Evolutionary conservation across 2,888 invertebrate species (phyloP), one percentile per base, ranked within the genome.

Genomic region (Leptinotarsa peninsularis): DNA sequence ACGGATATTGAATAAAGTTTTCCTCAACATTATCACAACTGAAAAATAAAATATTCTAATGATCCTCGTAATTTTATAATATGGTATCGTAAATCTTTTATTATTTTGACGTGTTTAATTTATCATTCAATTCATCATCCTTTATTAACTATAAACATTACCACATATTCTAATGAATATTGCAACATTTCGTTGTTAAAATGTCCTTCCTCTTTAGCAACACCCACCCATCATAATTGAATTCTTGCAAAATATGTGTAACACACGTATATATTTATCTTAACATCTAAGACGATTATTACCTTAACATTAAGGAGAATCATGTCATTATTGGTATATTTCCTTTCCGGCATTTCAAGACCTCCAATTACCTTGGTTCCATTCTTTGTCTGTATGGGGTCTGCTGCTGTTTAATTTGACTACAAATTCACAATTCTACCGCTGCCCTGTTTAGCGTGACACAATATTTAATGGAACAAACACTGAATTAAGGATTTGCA

Each of bases 331-430:
- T 81, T 81, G 80, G 79, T 75, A 77, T 78, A 81, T 79, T 75
- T 81, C 81, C 79, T 77, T 78, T 80, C 76, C 80, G 73, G 78
- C 75, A 76, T 78, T 76, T 76, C 74, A 72, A 71, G 68, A 76
- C 63, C 63, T 50, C 54, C 21, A 49, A 52, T 76, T 70, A 72
- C 76, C 76, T 76, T 76, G 74, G 72, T 23, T 73, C 63, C 50
- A 71, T 71, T 72, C 72, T 27, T 70, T 74, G 76, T 74, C 76
- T 43, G 43, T 71, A 76, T 58, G 13, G 4, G 18, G 58, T 58
- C 58, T 58, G 58, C 66, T 60, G 52, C 58, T 54, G 43, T 49
- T 56, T 74, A 66, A 58, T 70, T 43, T 21, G 15, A 17, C 18
- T 67, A 49, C 67, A 67, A 49, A 3, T 58, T 58, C 23, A 58